Conservation (phyloP, 1,140 invertebrate species). For the Pygmarrhopalites habei region DNA sequence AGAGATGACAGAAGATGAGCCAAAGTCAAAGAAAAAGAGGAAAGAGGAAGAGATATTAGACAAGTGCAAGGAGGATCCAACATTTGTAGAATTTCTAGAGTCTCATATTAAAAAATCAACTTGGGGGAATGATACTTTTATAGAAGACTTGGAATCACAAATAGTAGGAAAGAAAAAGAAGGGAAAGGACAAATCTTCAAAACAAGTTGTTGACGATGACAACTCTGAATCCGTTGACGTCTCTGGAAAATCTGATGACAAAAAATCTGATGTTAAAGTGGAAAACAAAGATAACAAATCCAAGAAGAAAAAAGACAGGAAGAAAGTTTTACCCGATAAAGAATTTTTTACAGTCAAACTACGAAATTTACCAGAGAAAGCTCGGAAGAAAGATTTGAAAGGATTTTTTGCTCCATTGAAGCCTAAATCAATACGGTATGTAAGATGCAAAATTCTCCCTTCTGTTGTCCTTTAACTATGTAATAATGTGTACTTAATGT, state of each 20-base stretch:
- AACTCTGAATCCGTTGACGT: not conserved
- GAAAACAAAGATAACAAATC: slow-evolving; percentile 10
- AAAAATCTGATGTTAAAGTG: slow-evolving; percentile 38
- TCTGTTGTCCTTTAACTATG: not conserved
- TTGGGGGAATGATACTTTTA: slow-evolving; percentile 62
- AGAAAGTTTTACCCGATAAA: slow-evolving; percentile 24
- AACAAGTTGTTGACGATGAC: slow-evolving; percentile 41
- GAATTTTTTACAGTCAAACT: slow-evolving; percentile 47
- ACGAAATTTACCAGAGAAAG: slow-evolving; percentile 60
- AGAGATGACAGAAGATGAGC: slow-evolving; percentile 40
- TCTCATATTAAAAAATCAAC: slow-evolving; percentile 58
- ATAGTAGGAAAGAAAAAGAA: slow-evolving; percentile 27
- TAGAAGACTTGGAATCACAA: slow-evolving; percentile 27
- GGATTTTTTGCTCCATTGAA: slow-evolving; percentile 76
- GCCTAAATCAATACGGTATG: slow-evolving; percentile 58
- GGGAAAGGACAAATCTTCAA: slow-evolving; percentile 12
- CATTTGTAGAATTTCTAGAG: slow-evolving; percentile 81
- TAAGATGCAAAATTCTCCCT: not conserved
- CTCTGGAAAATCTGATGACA: slow-evolving; percentile 19
- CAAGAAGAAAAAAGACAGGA: slow-evolving; percentile 14
- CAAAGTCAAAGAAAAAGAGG: slow-evolving; percentile 43
- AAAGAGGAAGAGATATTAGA: slow-evolving; percentile 53
- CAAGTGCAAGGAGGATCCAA: slow-evolving; percentile 77
- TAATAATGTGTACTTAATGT: not conserved
- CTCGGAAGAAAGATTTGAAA: slow-evolving; percentile 70